Conservation (phyloP, 2,797 vertebrate genomes). For the Cynopterus sphinx region DNA sequence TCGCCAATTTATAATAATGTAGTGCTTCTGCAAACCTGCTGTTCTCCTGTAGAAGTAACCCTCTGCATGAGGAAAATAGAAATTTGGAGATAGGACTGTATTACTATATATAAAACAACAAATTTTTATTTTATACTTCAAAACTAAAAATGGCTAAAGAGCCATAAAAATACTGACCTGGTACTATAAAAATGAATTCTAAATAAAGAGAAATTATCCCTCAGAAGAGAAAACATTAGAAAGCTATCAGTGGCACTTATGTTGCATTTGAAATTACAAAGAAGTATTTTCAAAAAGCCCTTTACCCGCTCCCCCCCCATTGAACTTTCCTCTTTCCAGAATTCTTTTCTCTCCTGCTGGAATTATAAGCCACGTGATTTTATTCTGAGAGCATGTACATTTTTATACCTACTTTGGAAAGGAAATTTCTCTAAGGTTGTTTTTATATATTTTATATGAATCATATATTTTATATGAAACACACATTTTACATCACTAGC, state of each 20-base stretch:
- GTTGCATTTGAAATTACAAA: slow-evolving; percentile 50
- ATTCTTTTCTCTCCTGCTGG: background rate
- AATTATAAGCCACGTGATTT: slow-evolving; percentile 46
- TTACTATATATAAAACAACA: slow-evolving; percentile 47
- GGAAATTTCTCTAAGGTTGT: background rate
- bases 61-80: slow-evolving; percentile 85
- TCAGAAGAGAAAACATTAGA: slow-evolving; percentile 33
- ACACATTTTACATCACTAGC: background rate
- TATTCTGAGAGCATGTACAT: background rate
- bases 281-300: slow-evolving; percentile 21
- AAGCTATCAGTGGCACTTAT: background rate
- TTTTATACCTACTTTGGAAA: slow-evolving; percentile 2
- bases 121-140: slow-evolving; percentile 42
- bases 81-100: background rate
- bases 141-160: slow-evolving; percentile 57
- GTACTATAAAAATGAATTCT: slow-evolving; percentile 59
- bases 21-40: slow-evolving; percentile 97
- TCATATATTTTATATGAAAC: too few relatives aligned
- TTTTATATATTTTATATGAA: too few relatives aligned
- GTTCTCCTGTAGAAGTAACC: slow-evolving; percentile 98
- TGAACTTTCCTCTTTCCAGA: background rate
- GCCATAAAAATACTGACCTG: slow-evolving; percentile 63
- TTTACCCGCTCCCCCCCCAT: background rate
- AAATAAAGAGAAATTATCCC: slow-evolving; percentile 64
- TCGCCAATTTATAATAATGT: slow-evolving; percentile 98